Evolutionary conservation across 2,797 vertebrate genomes (phyloP).

Genomic region (Dendrocincla tyrannina): DNA sequence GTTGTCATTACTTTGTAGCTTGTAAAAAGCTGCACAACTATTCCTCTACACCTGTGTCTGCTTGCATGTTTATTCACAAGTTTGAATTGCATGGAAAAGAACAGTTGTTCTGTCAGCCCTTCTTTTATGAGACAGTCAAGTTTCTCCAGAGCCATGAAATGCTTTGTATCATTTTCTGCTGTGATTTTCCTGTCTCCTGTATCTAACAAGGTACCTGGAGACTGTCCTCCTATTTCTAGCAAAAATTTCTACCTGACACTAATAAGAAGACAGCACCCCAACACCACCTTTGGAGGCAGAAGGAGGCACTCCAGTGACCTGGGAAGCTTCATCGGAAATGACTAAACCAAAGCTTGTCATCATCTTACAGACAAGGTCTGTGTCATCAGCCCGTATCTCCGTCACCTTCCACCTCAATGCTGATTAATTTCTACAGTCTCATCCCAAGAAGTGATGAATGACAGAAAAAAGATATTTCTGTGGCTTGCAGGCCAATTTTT

Average conservation of each 20-base stretch:
- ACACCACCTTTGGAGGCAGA: background rate
- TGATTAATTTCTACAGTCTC: slow-evolving; percentile 32
- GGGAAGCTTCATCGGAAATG: background rate
- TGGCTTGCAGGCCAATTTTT: background rate
- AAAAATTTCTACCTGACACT: slow-evolving; percentile 6
- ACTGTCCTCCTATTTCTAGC: background rate
- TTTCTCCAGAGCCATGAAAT: background rate
- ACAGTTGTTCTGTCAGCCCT: background rate
- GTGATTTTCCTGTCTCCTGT: background rate
- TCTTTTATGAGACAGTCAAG: background rate
- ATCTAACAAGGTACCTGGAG: slow-evolving; percentile 38
- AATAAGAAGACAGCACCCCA: background rate
- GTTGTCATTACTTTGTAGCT: background rate
- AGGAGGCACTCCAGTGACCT: background rate
- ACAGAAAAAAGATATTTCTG: slow-evolving; percentile 12
- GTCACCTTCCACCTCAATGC: slow-evolving; percentile 5
- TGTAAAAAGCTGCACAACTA: background rate
- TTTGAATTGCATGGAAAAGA: background rate
- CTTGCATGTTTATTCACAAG: background rate
- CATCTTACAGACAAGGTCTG: background rate
- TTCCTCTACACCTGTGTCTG: background rate
- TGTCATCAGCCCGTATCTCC: background rate
- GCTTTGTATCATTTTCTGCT: background rate
- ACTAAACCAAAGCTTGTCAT: slow-evolving; percentile 11
- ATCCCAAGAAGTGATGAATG: background rate